Base-by-base conservation (phyloP, 2,113 vertebrate genomes). In the Rhinolophus ferrumequinum region DNA sequence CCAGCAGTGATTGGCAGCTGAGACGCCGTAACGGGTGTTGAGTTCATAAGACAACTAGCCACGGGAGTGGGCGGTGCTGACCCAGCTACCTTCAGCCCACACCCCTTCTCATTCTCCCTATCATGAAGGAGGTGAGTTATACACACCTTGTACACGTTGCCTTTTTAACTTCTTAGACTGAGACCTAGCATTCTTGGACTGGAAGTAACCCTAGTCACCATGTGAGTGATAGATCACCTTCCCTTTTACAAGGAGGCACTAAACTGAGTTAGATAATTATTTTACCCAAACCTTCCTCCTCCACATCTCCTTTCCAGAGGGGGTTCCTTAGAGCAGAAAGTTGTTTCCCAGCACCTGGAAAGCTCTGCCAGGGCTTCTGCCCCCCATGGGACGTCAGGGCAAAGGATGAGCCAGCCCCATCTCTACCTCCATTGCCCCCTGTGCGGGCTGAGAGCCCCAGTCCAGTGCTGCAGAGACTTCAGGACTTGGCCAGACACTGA, bases 331-430 rank as follows among this genome's bases (percentile, higher is more conserved):
- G 30, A 3, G 10, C 12, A 79, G 14, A 24, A 7, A 16, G 21
- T 30, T 60, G 3, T 70, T 93, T 70, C 60, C 12, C 2, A 88
- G 47, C 14, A 52, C 33, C 41, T 22, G 8, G 54, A 22, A 44
- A 85, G 14, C 33, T 15, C 66, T 66, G 5, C 41, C 5, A 21
- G 50, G 33, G 33, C 24, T 19, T 82, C 75, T 19, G 5, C 47
- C 13, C 9, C 0, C 47, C 13, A 14, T 2, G 1, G 28, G 41
- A n/a, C 15, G 38, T 76, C 6, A 2, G 41, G 18, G 30, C n/a
- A 14, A 28, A 50, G 67, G 9, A 58, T 13, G 38, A 92, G 5
- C 26, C 38, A 44, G 56, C 38, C 56, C 38, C 56, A 44, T 44
- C 38, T 44, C 11, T 33, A 62, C 28, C 10, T 28, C 58, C 26